A percentile compares a stretch with the other conserved stretches of the same genome.
These are phyloP conservation scores for Mobula birostris DNA, from an alignment of 2,113 vertebrate species.

Conservation along the genomic window DNA sequence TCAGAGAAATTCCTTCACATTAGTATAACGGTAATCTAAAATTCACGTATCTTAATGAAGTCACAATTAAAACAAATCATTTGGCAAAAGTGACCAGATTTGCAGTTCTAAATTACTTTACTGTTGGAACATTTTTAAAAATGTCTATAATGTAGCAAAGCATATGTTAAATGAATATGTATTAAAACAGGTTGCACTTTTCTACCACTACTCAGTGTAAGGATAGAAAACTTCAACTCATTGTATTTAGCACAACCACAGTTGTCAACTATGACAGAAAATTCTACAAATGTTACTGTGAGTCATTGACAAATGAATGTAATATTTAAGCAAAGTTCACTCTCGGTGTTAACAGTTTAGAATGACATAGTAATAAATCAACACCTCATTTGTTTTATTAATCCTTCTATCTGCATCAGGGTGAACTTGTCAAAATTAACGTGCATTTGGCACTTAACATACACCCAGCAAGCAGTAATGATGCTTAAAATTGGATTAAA, in stretches of 20 bases:
- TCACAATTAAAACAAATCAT: too few relatives aligned
- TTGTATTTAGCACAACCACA: not conserved
- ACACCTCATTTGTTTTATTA: not conserved
- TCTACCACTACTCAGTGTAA: not conserved
- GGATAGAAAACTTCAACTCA: not conserved
- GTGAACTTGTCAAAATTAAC: not conserved
- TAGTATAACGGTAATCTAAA: conserved; percentile 1
- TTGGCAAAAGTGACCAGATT: not conserved
- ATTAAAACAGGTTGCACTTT: not conserved
- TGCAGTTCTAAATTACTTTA: not conserved
- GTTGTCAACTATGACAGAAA: not conserved
- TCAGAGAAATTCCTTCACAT: not conserved
- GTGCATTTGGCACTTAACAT: not conserved
- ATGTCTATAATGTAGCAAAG: not conserved
- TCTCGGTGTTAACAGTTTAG: not conserved
- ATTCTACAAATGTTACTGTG: not conserved
- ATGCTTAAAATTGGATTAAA: not conserved
- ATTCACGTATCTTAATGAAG: not conserved
- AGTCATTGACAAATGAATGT: not conserved
- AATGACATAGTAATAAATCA: not conserved
- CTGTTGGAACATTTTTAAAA: not conserved
- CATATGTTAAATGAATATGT: not conserved
- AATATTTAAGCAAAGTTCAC: not conserved
- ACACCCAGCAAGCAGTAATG: not conserved
- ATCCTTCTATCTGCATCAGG: not conserved